A percentile compares a stretch with the other conserved stretches of the same genome.
phyloP scores from a whole-genome alignment of 2,888 invertebrate species.

The Protophormia terraenovae region DNA sequence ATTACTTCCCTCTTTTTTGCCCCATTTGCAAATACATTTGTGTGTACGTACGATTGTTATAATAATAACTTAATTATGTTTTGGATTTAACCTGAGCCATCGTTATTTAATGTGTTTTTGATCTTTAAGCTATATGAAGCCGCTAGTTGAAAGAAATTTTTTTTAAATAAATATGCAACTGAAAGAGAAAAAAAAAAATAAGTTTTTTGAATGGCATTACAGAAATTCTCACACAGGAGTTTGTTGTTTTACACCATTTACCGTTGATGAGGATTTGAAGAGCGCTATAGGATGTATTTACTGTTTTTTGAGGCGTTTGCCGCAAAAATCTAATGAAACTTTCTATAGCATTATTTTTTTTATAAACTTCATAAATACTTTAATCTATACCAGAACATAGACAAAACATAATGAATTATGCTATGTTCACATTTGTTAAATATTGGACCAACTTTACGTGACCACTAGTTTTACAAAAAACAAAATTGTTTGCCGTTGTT shows the following conservation, averaged over 20 bases:
- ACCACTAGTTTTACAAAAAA: too few relatives aligned
- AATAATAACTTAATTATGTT: slow-evolving; percentile 67
- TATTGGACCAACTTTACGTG: too few relatives aligned
- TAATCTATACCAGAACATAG: too few relatives aligned
- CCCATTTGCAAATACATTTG: slow-evolving; percentile 2
- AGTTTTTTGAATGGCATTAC: slow-evolving; percentile 38
- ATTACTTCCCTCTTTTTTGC: slow-evolving; percentile 18
- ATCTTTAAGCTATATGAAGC: slow-evolving; percentile 50
- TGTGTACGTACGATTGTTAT: slow-evolving; percentile 29
- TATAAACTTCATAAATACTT: too few relatives aligned
- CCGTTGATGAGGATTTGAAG: not conserved
- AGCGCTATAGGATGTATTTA: not conserved
- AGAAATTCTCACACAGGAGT: slow-evolving; percentile 60
- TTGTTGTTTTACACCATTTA: not conserved
- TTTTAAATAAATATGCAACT: not conserved
- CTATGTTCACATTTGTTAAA: too few relatives aligned
- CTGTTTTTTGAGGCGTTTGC: too few relatives aligned
- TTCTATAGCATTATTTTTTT: too few relatives aligned
- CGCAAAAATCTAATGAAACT: too few relatives aligned
- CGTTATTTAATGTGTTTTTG: slow-evolving; percentile 39
- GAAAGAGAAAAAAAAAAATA: not conserved
- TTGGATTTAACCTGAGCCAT: slow-evolving; percentile 46
- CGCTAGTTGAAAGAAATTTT: slow-evolving; percentile 28
- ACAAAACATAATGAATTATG: too few relatives aligned
- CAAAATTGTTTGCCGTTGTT: too few relatives aligned